A percentile compares a stretch with the other conserved stretches of the same genome.
phyloP scores from a whole-genome alignment of 2,888 invertebrate genomes.

The Cephus pygmeus region DNA sequence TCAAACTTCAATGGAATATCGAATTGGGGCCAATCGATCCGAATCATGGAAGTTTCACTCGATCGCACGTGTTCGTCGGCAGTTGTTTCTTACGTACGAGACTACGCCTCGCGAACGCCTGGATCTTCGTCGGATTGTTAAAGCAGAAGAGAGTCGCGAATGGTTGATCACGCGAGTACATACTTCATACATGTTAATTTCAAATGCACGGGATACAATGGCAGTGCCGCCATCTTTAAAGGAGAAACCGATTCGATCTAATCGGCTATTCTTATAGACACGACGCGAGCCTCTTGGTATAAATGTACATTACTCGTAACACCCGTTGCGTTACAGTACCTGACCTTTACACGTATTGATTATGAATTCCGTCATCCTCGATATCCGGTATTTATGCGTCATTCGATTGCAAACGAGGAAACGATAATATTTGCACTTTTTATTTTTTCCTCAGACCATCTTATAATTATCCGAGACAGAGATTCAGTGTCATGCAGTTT shows the following conservation, averaged over 20 bases:
- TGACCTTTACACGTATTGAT: neutral
- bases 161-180: neutral
- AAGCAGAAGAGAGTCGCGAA: neutral
- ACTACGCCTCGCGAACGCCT: neutral
- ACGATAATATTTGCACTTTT: neutral
- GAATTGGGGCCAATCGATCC: constrained; percentile 16
- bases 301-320: neutral
- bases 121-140: neutral
- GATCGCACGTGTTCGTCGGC: constrained; percentile 16
- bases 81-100: neutral
- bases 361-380: neutral
- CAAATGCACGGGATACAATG: constrained; percentile 22
- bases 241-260: neutral
- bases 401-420: neutral
- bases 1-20: neutral
- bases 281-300: neutral
- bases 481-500: neutral
- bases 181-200: neutral
- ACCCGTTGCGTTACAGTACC: neutral
- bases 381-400: neutral
- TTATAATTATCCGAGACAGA: neutral
- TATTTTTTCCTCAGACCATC: neutral
- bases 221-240: constrained; percentile 14
- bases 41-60: constrained; percentile 27
- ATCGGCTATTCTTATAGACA: neutral